Evolutionary conservation across 2,113 vertebrate species (phyloP), one percentile per base, ranked within the genome.

Genomic region (Sprattus sprattus): DNA sequence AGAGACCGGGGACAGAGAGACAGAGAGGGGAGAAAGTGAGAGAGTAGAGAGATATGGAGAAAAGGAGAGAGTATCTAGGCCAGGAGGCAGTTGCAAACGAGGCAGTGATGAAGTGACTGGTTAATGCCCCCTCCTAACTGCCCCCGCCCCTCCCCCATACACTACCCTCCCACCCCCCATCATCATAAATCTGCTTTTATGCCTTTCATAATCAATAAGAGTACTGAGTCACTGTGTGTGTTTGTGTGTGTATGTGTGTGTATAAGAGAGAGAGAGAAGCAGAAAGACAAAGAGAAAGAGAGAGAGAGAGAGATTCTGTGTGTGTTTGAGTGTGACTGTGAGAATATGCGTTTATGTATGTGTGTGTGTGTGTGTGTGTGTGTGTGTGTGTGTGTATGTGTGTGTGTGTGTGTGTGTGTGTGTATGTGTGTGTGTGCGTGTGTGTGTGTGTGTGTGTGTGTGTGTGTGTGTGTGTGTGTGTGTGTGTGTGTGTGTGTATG

Each of bases 141-240:
- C n/a, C 3, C 60, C 45, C 44, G 4, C 54, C 44, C 4, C 16
- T 2, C 45, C 6, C 6, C 6, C 44, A 10, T 15, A 25, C n/a
- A 71, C 10, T 10, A 9, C 13, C 20, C 20, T 32, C 60, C n/a
- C 15, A 2, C 45, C 75, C 60, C 39, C 47, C 81, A 80, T 71
- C 57, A 47, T 28, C 16, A 87, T 88, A 82, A 89, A 90, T 87
- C 87, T 71, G 39, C 15, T 82, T 86, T 89, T 83, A 90, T 88
- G 83, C 47, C 44, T 87, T 87, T 88, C 82, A 87, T 87, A 90
- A 87, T 89, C 86, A 90, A 89, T 90, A 89, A 32, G 39, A 75
- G 47, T 81, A 87, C 81, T 85, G 82, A 85, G 81, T 87, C 88
- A 85, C 84, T 39, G 28, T 2, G 28, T 32, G 64, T 71, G 64